Conservation (phyloP, 2,888 invertebrate species). For the Cerastoderma edule region DNA sequence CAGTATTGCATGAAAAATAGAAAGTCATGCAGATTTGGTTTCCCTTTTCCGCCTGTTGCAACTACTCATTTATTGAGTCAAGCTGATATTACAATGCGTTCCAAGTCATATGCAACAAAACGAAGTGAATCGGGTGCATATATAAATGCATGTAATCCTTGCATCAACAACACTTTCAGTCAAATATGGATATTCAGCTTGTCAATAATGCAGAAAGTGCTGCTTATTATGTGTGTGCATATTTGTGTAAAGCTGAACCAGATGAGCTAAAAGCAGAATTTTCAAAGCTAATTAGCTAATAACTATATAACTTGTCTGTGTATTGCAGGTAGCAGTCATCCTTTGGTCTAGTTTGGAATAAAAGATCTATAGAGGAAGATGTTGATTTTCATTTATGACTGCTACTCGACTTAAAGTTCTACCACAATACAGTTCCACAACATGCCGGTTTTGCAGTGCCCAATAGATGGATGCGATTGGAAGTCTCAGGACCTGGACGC, state of each 20-base stretch:
- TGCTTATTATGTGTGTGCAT: conserved; percentile 44
- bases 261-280: conserved; percentile 22
- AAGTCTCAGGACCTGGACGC: too few relatives aligned
- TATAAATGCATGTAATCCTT: conserved; percentile 39
- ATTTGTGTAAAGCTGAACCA: conserved; percentile 36
- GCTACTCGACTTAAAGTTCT: too few relatives aligned
- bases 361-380: too few relatives aligned
- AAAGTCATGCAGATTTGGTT: too few relatives aligned
- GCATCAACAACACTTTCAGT: conserved; percentile 20
- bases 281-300: conserved; percentile 21
- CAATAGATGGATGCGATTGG: too few relatives aligned
- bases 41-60: conserved; percentile 34
- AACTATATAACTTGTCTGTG: too few relatives aligned
- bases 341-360: too few relatives aligned
- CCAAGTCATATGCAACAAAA: conserved; percentile 34
- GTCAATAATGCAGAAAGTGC: conserved; percentile 29
- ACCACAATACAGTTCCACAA: too few relatives aligned
- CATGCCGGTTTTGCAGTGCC: too few relatives aligned
- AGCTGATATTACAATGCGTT: conserved; percentile 15
- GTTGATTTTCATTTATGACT: too few relatives aligned
- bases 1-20: conserved; percentile 42
- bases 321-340: too few relatives aligned
- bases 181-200: conserved; percentile 45
- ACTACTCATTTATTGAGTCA: conserved; percentile 23
- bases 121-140: too few relatives aligned